Conservation (phyloP, 1,140 invertebrate species). For the Lordiphosa mommai region DNA sequence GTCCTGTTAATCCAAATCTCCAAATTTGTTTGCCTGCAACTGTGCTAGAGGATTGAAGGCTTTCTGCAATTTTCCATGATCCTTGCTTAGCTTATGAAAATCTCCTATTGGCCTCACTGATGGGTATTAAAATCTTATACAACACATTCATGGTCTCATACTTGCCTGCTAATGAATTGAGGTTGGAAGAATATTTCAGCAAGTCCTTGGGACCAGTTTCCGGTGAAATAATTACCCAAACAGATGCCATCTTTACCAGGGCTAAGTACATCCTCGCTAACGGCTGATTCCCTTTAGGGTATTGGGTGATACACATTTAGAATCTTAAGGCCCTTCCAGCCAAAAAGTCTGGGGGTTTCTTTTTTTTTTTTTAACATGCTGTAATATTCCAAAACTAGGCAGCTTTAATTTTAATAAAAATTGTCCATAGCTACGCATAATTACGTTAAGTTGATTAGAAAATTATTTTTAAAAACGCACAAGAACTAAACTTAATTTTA, state of each 20-base stretch:
- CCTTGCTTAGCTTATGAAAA: constrained; percentile 95
- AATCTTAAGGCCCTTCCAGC: constrained; percentile 93
- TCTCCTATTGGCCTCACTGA: constrained; percentile 94
- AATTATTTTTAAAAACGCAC: too few relatives aligned
- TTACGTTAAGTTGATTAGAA: too few relatives aligned
- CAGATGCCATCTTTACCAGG: constrained; percentile 91
- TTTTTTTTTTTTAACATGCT: constrained; percentile 92
- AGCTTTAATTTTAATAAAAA: too few relatives aligned
- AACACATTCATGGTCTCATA: constrained; percentile 97
- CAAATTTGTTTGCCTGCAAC: constrained; percentile 88
- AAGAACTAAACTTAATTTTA: too few relatives aligned
- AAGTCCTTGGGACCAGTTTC: constrained; percentile 90
- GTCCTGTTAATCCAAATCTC: constrained; percentile 95
- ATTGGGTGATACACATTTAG: constrained; percentile 91
- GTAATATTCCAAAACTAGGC: constrained; percentile 95
- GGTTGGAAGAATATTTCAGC: constrained; percentile 94
- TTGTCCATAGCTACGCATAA: too few relatives aligned
- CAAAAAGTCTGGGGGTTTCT: constrained; percentile 85
- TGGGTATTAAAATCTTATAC: constrained; percentile 94
- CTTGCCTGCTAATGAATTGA: constrained; percentile 94
- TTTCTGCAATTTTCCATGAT: constrained; percentile 93
- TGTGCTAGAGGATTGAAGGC: constrained; percentile 91
- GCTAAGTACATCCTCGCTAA: constrained; percentile 93
- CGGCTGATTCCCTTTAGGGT: constrained; percentile 97
- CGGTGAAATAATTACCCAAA: constrained; percentile 93